These are phyloP conservation scores for Penaeus vannamei DNA, from an alignment of 1,140 invertebrate species.

Conservation along the genomic window DNA sequence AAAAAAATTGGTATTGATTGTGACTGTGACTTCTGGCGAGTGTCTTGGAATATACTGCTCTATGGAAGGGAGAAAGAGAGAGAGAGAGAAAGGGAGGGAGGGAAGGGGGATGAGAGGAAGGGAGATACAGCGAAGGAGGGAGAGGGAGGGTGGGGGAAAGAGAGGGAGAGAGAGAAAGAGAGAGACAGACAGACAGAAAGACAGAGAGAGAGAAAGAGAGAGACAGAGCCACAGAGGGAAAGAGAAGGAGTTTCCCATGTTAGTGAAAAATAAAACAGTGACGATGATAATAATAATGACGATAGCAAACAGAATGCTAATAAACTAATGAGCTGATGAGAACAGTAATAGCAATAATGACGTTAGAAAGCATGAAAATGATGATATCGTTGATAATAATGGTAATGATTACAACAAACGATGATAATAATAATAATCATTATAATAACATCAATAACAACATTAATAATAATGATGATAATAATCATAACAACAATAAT, in stretches of 20 bases:
- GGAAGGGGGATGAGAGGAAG: neutral
- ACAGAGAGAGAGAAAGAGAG: neutral
- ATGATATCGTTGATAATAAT: too few species aligned
- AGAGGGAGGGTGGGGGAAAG: neutral
- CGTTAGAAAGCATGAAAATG: neutral
- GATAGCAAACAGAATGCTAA: neutral
- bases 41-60: too few species aligned
- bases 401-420: too few species aligned
- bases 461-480: too few species aligned
- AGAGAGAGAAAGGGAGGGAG: neutral
- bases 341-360: neutral
- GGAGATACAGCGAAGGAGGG: constrained; percentile 13
- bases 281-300: neutral
- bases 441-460: too few species aligned
- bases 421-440: too few species aligned
- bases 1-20: neutral
- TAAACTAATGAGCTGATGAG: neutral
- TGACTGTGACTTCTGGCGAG: neutral
- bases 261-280: neutral
- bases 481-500: too few species aligned
- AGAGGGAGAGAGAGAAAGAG: neutral
- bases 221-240: neutral
- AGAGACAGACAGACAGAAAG: neutral
- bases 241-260: neutral
- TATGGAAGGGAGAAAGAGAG: neutral